Evolutionary conservation across 2,888 invertebrate genomes (phyloP).

Genomic region (Chrysina gloriosa): DNA sequence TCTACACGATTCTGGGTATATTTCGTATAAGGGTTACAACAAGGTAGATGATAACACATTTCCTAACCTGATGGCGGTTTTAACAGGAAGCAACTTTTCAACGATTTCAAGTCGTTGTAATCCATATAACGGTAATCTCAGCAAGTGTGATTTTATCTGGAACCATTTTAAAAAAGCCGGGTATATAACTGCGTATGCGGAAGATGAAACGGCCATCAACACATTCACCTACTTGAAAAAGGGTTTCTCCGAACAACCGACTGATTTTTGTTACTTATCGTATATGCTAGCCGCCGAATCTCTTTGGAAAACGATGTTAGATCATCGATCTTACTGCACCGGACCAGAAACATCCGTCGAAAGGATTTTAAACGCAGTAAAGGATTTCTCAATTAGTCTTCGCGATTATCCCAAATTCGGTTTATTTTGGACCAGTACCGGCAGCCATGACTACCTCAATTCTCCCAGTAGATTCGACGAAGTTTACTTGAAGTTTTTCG

Average conservation of each 20-base stretch:
- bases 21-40: conserved; percentile 62
- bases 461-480: conserved; percentile 76
- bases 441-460: conserved; percentile 79
- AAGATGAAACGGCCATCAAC: conserved; percentile 79
- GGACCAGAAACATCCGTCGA: conserved; percentile 75
- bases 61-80: conserved; percentile 86
- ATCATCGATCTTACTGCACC: conserved; percentile 65
- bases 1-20: conserved; percentile 69
- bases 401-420: conserved; percentile 76
- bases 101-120: conserved; percentile 67
- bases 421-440: conserved; percentile 83
- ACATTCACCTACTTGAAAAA: conserved; percentile 82
- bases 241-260: conserved; percentile 79
- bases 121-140: conserved; percentile 69
- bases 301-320: conserved; percentile 52
- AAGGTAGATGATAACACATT: conserved; percentile 90
- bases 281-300: conserved; percentile 78
- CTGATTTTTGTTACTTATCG: conserved; percentile 85
- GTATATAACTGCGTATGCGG: conserved; percentile 84
- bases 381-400: conserved; percentile 75
- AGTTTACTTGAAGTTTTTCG: conserved; percentile 71
- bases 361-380: conserved; percentile 76
- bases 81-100: conserved; percentile 72
- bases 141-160: conserved; percentile 84
- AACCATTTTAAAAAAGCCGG: conserved; percentile 76